Base-by-base conservation (phyloP, 2,113 vertebrate species). In the Lucifuga dentata region DNA sequence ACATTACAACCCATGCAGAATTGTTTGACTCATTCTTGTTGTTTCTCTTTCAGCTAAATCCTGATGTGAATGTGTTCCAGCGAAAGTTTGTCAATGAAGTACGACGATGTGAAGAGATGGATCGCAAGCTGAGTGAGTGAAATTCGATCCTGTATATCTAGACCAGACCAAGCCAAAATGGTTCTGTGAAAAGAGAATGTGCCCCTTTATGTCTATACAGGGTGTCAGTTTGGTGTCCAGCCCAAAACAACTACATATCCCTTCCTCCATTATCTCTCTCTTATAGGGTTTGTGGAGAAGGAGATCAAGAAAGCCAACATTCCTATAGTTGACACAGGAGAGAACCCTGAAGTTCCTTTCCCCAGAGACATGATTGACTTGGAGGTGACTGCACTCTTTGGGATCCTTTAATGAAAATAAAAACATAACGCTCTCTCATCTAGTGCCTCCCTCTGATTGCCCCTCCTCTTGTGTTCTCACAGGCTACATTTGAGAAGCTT, bases 401-500 rank as follows among this genome's bases (percentile, higher is more conserved):
- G 8, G 1, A 3, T 13, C 3, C 23, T 11, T 38, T 3, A 20
- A n/a, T 39, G 1, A 6, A n/a, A n/a, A n/a, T n/a, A n/a, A 16
- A 15, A 64, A 56, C n/a, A 0, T 0, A 10, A 13, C 41, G 12
- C 23, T 38, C 17, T 19, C 0, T 36, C 10, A 0, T 36, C 15
- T 19, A 0, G 12, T 9, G 11, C 5, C 0, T 21, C 43, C 36
- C 10, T 41, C 23, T 56, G 1, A 13, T 81, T 66, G 61, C 24
- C 6, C 7, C 10, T 48, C 26, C 17, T 11, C 36, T 3, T 63
- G 5, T 46, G n/a, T 41, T 26, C 48, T 23, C 45, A 1, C 86
- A 99, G 98, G 98, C 98, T 78, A 97, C 98, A 33, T 99, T 99
- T 85, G 98, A 99, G 89, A 99, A 99, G 88, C 95, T 99, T 35